A percentile compares a stretch with the other conserved stretches of the same genome.
Evolutionary conservation across 2,797 vertebrate species (phyloP).

Genomic region (Gymnocypris eckloni): DNA sequence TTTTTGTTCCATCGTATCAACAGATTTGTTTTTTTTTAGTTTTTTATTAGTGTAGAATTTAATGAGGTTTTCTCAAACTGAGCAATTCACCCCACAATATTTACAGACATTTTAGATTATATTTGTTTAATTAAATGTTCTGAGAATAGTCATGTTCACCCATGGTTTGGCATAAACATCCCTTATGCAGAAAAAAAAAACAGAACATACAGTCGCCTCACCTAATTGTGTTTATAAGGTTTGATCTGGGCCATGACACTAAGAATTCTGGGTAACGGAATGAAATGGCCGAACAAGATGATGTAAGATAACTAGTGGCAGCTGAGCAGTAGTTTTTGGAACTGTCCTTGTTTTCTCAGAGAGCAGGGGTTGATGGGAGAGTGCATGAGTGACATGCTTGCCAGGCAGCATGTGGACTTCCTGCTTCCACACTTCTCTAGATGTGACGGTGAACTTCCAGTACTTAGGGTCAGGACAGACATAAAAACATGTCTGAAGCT

Average conservation of each 20-base stretch:
- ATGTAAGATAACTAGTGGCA: constrained; percentile 31
- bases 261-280: constrained; percentile 55
- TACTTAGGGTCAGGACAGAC: constrained; percentile 9
- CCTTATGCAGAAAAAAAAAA: constrained; percentile 8
- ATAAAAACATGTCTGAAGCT: constrained; percentile 29
- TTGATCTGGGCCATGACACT: constrained; percentile 57
- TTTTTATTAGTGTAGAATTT: constrained; percentile 32
- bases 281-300: constrained; percentile 57
- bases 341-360: constrained; percentile 50
- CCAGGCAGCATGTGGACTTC: constrained; percentile 25
- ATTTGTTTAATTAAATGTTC: constrained; percentile 73
- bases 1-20: constrained; percentile 63
- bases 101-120: constrained; percentile 73
- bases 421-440: constrained; percentile 43
- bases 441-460: constrained; percentile 27
- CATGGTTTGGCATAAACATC: constrained; percentile 61
- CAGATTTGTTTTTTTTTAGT: constrained; percentile 65
- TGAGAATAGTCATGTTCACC: constrained; percentile 66
- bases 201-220: constrained; percentile 48
- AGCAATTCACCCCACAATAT: constrained; percentile 67
- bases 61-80: constrained; percentile 51
- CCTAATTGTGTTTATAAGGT: constrained; percentile 64
- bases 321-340: constrained; percentile 44
- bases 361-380: constrained; percentile 41
- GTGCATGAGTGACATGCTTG: constrained; percentile 36